Conservation (phyloP, 2,113 vertebrate genomes). For the Mesitornis unicolor region DNA sequence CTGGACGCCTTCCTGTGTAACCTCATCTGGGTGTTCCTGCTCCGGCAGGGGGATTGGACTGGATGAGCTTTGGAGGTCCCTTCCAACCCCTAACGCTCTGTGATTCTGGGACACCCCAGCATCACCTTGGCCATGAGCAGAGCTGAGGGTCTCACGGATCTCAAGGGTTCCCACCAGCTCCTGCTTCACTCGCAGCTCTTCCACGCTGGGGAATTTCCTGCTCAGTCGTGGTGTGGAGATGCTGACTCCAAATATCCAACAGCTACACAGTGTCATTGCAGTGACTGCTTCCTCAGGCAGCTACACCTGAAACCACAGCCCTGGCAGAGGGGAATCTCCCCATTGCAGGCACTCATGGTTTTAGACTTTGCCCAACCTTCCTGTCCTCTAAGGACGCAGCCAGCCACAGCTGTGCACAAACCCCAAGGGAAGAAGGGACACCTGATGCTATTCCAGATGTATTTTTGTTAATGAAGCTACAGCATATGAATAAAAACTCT, state of each 20-base stretch:
- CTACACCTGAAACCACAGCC: background rate
- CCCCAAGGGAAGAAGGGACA: background rate
- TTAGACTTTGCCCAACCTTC: accelerated
- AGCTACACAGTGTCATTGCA: accelerated
- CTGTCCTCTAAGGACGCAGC: accelerated
- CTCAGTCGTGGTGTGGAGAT: background rate
- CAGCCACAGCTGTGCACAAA: background rate
- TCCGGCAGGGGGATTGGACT: too few relatives aligned
- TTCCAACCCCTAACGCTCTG: too few relatives aligned
- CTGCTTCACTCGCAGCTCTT: accelerated
- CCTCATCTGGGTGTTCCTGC: too few relatives aligned
- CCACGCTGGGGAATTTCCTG: background rate
- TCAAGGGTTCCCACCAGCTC: background rate
- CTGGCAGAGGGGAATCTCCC: background rate
- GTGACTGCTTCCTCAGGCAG: background rate
- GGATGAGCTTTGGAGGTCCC: too few relatives aligned
- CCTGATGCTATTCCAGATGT: too few relatives aligned
- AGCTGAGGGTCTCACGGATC: background rate
- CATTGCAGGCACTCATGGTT: accelerated
- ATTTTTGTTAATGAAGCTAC: background rate
- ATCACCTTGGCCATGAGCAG: accelerated
- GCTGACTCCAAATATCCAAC: background rate
- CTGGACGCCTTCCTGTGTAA: too few relatives aligned
- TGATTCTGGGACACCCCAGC: background rate
- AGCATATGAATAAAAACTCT: background rate